Percentiles rank a stretch among this genome's conserved stretches.
Evolutionary conservation across 2,113 vertebrate genomes (phyloP).

Genomic region (Aspidoscelis tigris): DNA sequence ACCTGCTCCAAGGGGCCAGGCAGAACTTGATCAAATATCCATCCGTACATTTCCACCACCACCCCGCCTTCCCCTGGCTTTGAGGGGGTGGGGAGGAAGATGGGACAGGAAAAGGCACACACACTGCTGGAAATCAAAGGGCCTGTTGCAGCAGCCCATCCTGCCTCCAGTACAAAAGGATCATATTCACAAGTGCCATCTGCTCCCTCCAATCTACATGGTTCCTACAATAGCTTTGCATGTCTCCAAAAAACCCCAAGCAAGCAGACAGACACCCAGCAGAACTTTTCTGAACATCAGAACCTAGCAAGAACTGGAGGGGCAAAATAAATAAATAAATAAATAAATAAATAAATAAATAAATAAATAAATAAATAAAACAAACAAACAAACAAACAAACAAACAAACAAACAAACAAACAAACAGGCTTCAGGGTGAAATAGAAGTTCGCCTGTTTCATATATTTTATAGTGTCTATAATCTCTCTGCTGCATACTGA

Average conservation of each 20-base stretch:
- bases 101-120: not conserved
- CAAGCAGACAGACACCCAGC: no score
- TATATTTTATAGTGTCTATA: not conserved
- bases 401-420: not conserved
- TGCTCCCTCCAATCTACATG: not conserved
- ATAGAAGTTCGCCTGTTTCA: no score
- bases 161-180: not conserved
- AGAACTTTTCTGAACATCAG: not conserved
- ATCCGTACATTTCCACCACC: not conserved
- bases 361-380: no score
- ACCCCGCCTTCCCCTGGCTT: slow-evolving; percentile 33
- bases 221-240: not conserved
- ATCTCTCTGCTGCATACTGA: no score
- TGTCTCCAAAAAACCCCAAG: not conserved
- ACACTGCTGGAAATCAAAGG: not conserved
- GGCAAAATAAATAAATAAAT: not conserved
- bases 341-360: fast-evolving
- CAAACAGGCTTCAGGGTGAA: no score
- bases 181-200: not conserved
- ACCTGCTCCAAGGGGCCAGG: slow-evolving; percentile 43
- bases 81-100: slow-evolving; percentile 21
- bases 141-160: no score
- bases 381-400: not conserved
- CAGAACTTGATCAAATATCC: slow-evolving; percentile 47
- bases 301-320: not conserved